Conservation (phyloP, 2,113 vertebrate genomes). For the Nothobranchius kuhntae region DNA sequence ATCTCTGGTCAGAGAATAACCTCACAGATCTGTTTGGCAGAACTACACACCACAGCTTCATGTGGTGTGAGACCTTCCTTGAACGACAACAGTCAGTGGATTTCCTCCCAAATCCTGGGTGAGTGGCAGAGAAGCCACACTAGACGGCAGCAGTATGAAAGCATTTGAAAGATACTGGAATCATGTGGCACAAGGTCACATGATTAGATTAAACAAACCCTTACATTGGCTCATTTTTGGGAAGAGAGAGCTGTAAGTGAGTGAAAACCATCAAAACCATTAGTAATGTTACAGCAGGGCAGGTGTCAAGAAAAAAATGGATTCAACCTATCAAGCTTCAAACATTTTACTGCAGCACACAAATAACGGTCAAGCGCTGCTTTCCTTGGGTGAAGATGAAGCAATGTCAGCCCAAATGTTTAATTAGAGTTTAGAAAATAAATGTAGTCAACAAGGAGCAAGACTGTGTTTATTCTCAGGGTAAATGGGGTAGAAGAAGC, state of each 20-base stretch:
- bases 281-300: background rate
- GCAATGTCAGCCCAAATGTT: too few species aligned
- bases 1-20: slow-evolving; percentile 23
- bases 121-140: slow-evolving; percentile 34
- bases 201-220: slow-evolving; percentile 27
- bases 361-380: too few species aligned
- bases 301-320: background rate
- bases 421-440: too few species aligned
- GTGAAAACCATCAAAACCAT: slow-evolving; percentile 3
- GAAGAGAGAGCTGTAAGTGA: slow-evolving; percentile 33
- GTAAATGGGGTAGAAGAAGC: too few species aligned
- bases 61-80: slow-evolving; percentile 36
- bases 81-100: slow-evolving; percentile 46
- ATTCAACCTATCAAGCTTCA: too few species aligned
- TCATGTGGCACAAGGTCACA: slow-evolving; percentile 27
- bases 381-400: too few species aligned
- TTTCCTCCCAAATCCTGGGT: slow-evolving; percentile 43
- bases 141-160: slow-evolving; percentile 11
- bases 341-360: too few species aligned
- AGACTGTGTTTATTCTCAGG: too few species aligned
- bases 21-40: slow-evolving; percentile 32
- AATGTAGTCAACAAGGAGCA: too few species aligned
- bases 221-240: slow-evolving; percentile 6
- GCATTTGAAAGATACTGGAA: slow-evolving; percentile 23
- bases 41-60: slow-evolving; percentile 15